Base-by-base conservation (phyloP, 2,888 invertebrate species). In the Lordiphosa fenestrarum region DNA sequence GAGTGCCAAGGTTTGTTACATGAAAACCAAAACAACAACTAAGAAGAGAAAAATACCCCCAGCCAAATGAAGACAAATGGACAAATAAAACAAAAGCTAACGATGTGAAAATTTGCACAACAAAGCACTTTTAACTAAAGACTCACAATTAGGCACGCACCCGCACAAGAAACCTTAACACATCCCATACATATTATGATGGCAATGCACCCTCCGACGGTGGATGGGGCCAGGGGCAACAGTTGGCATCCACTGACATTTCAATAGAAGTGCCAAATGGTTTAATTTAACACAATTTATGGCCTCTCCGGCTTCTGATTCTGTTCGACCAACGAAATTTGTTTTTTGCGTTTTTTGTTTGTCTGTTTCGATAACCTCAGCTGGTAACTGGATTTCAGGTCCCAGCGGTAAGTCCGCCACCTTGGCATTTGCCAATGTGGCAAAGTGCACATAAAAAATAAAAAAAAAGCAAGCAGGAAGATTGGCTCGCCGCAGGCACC, bases 1-100 rank as follows among this genome's bases (percentile, higher is more conserved):
- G 81, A 76, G 77, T 82, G 78, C 52, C 77, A 77, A 82, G 77
- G 77, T 47, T 63, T 53, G 60, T 78, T 78, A 75, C 78, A 78
- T 69, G 74, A 77, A 64, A 48, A 67, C 1, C 15, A 15, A 2
- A 19, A 19, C 2, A 15, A n/a, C n/a, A n/a, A n/a, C n/a, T n/a
- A n/a, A n/a, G 10, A 13, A 44, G 38, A 35, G 19, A 51, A 25
- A 46, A 39, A 50, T 30, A 30, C 30, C 30, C 30, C 30, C 9
- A 10, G 30, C 48, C 13, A 37, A 37, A 58, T 40, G 49, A 36
- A 21, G 25, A 56, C 41, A 67, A 59, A 48, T 40, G 49, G 51
- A 48, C 44, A 38, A 53, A 49, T 50, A 53, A 37, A 61, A 42
- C 59, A 59, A 64, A 66, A 60, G 56, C 76, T 80, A 77, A 82